Conservation (phyloP, 2,113 vertebrate genomes). For the Channa argus region DNA sequence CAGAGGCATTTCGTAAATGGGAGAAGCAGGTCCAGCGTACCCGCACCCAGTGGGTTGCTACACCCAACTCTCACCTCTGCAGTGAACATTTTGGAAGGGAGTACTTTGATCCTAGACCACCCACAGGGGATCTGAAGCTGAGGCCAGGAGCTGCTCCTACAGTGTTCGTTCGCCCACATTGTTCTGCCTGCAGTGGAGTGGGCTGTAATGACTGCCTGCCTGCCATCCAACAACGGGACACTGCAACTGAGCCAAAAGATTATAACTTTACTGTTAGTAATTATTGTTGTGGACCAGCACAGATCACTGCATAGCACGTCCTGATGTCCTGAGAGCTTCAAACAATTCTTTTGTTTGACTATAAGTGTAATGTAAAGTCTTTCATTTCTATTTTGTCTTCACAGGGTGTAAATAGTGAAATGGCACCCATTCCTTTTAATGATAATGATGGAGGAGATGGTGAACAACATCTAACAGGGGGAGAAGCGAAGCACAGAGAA, state of each 20-base stretch:
- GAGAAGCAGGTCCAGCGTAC: constrained; percentile 84
- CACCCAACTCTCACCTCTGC: constrained; percentile 77
- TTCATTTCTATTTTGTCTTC: background rate
- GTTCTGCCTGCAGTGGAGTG: constrained; percentile 64
- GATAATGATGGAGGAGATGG: constrained; percentile 6
- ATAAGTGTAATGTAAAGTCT: background rate
- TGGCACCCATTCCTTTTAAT: background rate
- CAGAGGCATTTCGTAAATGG: constrained; percentile 79
- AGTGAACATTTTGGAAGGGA: constrained; percentile 84
- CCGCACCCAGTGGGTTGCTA: constrained; percentile 74
- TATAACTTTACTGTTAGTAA: constrained; percentile 53
- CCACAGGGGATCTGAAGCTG: constrained; percentile 62
- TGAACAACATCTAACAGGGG: constrained; percentile 2
- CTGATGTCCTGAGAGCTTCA: background rate
- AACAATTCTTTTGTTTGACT: background rate
- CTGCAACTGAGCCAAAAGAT: constrained; percentile 36
- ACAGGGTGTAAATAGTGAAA: constrained; percentile 31
- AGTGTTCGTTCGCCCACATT: constrained; percentile 77
- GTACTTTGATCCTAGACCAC: constrained; percentile 75
- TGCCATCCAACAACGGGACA: constrained; percentile 46
- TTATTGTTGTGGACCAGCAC: background rate
- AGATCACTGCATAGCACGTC: background rate
- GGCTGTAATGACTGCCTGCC: constrained; percentile 66
- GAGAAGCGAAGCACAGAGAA: background rate
- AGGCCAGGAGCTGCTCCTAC: constrained; percentile 79